phyloP scores from a whole-genome alignment of 1,140 invertebrate genomes.

The Brachionus rubens region DNA sequence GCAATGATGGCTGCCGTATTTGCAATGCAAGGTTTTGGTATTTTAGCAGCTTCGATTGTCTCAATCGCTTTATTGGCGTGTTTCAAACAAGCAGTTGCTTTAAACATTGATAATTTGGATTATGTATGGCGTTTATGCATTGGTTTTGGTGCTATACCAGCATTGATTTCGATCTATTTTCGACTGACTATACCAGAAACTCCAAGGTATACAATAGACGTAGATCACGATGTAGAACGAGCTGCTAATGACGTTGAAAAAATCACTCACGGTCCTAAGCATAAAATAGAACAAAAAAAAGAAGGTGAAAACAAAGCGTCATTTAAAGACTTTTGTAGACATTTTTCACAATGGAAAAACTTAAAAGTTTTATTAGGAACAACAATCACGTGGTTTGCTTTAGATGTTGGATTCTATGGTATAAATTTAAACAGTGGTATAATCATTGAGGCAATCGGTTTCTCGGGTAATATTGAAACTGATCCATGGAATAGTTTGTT shows the following conservation, averaged over 20 bases:
- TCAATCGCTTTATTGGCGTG: neutral
- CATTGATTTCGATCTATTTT: conserved; percentile 5
- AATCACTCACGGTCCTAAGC: no score
- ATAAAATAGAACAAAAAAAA: no score
- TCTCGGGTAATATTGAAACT: neutral
- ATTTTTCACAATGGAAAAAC: conserved; percentile 42
- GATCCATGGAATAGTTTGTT: conserved; percentile 39
- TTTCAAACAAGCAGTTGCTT: conserved; percentile 8
- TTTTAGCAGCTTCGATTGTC: neutral
- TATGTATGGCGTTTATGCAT: conserved; percentile 32
- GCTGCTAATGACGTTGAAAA: neutral
- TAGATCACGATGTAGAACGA: neutral
- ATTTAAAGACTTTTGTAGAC: conserved; percentile 1
- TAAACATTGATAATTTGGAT: conserved; percentile 17
- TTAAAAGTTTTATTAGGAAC: conserved; percentile 43
- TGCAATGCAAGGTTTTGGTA: conserved; percentile 39
- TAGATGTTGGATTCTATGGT: conserved; percentile 41
- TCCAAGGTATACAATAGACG: conserved; percentile 8
- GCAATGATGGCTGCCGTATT: conserved; percentile 34
- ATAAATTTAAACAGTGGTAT: conserved; percentile 16
- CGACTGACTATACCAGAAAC: conserved; percentile 33
- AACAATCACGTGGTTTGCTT: conserved; percentile 30
- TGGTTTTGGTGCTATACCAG: conserved; percentile 32
- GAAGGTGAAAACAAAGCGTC: neutral
- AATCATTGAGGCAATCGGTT: conserved; percentile 30